Evolutionary conservation across 2,113 vertebrate genomes (phyloP).

Genomic region (Gambusia holbrooki): DNA sequence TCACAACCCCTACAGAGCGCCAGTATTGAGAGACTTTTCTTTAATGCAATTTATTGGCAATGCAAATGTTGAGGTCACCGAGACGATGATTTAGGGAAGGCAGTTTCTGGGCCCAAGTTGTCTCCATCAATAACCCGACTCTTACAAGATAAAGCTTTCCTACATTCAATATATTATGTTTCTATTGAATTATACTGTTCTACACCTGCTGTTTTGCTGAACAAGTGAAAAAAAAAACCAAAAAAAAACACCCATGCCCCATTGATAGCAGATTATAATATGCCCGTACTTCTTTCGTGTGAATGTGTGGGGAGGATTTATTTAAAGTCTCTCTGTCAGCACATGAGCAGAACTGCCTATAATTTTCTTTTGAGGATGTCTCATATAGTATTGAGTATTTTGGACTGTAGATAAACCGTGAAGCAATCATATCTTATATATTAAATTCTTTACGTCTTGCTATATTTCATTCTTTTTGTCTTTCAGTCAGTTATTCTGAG

Average conservation of each 20-base stretch:
- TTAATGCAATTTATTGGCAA: background rate
- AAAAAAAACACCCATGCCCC: background rate
- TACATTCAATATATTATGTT: background rate
- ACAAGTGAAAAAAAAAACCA: constrained; percentile 29
- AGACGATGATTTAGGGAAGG: background rate
- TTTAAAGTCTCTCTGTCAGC: background rate
- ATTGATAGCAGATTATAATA: constrained; percentile 24
- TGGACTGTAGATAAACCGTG: background rate
- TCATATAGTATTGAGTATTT: background rate
- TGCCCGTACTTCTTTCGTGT: background rate
- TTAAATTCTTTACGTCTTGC: background rate
- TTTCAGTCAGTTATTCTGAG: background rate
- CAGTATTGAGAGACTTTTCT: no score
- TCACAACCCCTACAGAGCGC: no score
- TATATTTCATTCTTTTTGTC: background rate
- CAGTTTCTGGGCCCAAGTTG: background rate
- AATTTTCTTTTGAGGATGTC: background rate
- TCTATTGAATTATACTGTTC: constrained; percentile 59
- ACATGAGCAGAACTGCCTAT: background rate
- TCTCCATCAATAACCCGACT: background rate
- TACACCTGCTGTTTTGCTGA: constrained; percentile 53
- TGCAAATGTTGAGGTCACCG: background rate
- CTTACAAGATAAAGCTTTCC: background rate
- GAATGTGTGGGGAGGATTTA: background rate
- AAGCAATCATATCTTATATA: background rate